phyloP scores from a whole-genome alignment of 2,888 invertebrate genomes.

The Pyrgus malvae region DNA sequence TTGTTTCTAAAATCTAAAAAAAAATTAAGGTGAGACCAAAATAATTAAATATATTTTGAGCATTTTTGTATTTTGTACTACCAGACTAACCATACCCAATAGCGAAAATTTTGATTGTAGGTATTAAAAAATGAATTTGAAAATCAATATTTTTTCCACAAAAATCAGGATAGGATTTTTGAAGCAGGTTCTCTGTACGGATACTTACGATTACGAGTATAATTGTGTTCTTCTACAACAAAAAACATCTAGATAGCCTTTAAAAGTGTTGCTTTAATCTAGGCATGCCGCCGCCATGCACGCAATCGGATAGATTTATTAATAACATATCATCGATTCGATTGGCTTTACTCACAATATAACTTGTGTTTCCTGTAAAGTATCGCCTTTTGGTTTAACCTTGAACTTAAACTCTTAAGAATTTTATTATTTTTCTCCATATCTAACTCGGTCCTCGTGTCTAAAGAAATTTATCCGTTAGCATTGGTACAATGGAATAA shows the following conservation, averaged over 20 bases:
- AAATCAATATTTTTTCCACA: too few relatives aligned
- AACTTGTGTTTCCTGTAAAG: conserved; percentile 29
- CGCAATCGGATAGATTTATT: conserved; percentile 33
- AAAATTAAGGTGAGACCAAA: too few relatives aligned
- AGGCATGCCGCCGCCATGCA: conserved; percentile 42
- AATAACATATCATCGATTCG: conserved; percentile 37
- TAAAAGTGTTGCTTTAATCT: conserved; percentile 42
- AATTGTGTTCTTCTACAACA: conserved; percentile 30
- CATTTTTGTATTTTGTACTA: too few relatives aligned
- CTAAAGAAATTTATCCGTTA: neutral
- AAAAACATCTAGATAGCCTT: conserved; percentile 36
- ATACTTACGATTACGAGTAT: conserved; percentile 22
- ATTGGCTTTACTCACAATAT: conserved; percentile 42
- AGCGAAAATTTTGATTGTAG: too few relatives aligned
- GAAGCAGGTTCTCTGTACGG: conserved; percentile 7
- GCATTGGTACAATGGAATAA: neutral
- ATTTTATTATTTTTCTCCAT: conserved; percentile 1
- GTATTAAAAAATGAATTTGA: too few relatives aligned
- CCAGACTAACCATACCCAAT: too few relatives aligned
- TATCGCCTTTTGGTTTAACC: conserved; percentile 20
- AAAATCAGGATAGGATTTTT: too few relatives aligned
- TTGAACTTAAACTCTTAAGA: conserved; percentile 23
- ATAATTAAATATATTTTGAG: too few relatives aligned
- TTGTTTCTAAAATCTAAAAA: too few relatives aligned
- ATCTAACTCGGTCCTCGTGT: conserved; percentile 17